These are phyloP conservation scores for Drosophila hamatofila DNA, from an alignment of 2,888 invertebrate species.

Conservation along the genomic window DNA sequence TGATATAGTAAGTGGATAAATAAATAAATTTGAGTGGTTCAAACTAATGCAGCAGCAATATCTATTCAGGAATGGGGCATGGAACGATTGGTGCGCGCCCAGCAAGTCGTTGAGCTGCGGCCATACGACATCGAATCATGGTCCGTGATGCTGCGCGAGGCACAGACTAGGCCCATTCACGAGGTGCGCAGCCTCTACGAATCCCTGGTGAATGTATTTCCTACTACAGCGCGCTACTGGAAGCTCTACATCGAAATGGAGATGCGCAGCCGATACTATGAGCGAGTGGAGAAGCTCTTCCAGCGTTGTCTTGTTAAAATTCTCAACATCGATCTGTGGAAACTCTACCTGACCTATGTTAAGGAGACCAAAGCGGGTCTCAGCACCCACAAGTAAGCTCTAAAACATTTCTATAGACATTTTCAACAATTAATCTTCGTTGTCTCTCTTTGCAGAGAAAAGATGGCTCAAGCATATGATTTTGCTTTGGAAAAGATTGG, in stretches of 20 bases:
- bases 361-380: conserved; percentile 98
- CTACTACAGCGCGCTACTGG: conserved; percentile 99
- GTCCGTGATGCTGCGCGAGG: conserved; percentile 97
- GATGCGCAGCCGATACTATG: conserved; percentile 98
- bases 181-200: conserved; percentile 97
- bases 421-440: not conserved
- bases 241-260: conserved; percentile 99
- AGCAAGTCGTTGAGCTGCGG: conserved; percentile 94
- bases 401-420: no score
- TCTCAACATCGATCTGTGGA: conserved; percentile 99
- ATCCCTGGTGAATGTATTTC: conserved; percentile 96
- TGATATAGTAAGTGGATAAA: conserved; percentile 83
- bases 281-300: conserved; percentile 99
- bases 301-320: conserved; percentile 99
- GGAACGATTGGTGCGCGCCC: conserved; percentile 92
- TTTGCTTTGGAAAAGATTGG: conserved; percentile 99
- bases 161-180: conserved; percentile 93
- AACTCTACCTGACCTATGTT: conserved; percentile 98
- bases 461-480: conserved; percentile 99
- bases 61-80: conserved; percentile 92
- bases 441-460: conserved; percentile 90
- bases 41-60: not conserved
- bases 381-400: conserved; percentile 95
- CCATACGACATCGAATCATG: conserved; percentile 98
- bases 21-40: not conserved